Conservation (phyloP, 2,113 vertebrate genomes). For the Scortum barcoo region DNA sequence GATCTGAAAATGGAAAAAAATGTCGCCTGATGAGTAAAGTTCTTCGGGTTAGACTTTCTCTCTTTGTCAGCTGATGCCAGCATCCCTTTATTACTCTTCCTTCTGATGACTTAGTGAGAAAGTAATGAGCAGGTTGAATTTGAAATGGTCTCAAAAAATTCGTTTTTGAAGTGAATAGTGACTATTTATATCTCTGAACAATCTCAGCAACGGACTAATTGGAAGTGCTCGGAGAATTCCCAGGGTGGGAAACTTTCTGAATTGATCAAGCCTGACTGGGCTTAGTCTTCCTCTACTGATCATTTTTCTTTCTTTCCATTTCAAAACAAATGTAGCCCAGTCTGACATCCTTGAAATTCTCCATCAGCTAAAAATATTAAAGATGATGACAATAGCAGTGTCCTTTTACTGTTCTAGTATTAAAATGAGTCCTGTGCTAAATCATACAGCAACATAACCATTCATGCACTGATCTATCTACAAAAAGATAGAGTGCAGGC, state of each 20-base stretch:
- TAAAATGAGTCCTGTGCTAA: neutral
- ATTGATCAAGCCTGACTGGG: slow-evolving; percentile 17
- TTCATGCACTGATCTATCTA: neutral
- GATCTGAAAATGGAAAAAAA: slow-evolving; percentile 7
- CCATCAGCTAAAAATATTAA: neutral
- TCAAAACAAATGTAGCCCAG: slow-evolving; percentile 10
- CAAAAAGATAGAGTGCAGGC: neutral
- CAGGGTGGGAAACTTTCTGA: slow-evolving; percentile 18
- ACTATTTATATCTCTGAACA: slow-evolving; percentile 6
- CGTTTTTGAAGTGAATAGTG: slow-evolving; percentile 4
- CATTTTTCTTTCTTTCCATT: slow-evolving; percentile 2
- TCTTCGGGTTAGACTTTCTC: neutral
- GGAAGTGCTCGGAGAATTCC: neutral
- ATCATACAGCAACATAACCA: neutral
- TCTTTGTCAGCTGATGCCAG: neutral
- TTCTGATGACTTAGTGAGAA: too few species aligned
- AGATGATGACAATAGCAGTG: neutral
- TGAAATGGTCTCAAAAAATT: neutral
- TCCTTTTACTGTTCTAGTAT: neutral
- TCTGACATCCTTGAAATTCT: slow-evolving; percentile 7
- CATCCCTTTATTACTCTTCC: neutral
- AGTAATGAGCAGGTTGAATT: neutral
- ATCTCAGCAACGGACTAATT: slow-evolving; percentile 21
- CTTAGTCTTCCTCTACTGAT: neutral
- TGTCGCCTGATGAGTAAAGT: neutral